These are phyloP conservation scores for Dynastes tityus DNA, from an alignment of 2,888 invertebrate species.

Conservation along the genomic window DNA sequence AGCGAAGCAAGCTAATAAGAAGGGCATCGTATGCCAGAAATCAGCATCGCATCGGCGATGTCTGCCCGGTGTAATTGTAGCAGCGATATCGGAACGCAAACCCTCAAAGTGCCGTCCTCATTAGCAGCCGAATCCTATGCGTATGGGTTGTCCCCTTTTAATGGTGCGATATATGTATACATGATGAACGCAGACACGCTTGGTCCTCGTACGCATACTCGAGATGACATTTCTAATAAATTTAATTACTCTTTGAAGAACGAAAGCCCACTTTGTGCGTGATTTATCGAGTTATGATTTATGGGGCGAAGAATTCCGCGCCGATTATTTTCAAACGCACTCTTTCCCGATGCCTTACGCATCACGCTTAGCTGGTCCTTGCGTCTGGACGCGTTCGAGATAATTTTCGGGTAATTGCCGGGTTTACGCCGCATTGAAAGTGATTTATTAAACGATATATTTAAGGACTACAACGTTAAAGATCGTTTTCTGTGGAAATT, in stretches of 20 bases:
- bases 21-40: constrained; percentile 32
- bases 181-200: constrained; percentile 57
- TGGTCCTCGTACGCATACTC: constrained; percentile 59
- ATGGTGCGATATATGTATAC: constrained; percentile 58
- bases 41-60: not conserved
- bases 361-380: not conserved
- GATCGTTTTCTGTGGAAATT: no score
- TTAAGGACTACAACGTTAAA: not conserved
- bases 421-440: not conserved
- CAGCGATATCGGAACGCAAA: constrained; percentile 32
- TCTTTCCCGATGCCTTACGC: not conserved
- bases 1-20: not conserved
- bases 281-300: constrained; percentile 63
- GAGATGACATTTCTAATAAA: constrained; percentile 63
- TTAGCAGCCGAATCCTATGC: constrained; percentile 57
- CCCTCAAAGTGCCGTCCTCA: constrained; percentile 60
- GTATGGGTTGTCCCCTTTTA: constrained; percentile 56
- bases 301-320: constrained; percentile 53
- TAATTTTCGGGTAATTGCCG: constrained; percentile 9
- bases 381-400: not conserved
- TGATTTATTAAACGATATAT: not conserved
- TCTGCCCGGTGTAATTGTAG: constrained; percentile 8
- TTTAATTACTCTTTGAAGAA: constrained; percentile 62
- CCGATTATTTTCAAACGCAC: constrained; percentile 49
- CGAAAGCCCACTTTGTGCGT: constrained; percentile 56